Base-by-base conservation (phyloP, 1,140 invertebrate species). In the Bombus sylvicola region DNA sequence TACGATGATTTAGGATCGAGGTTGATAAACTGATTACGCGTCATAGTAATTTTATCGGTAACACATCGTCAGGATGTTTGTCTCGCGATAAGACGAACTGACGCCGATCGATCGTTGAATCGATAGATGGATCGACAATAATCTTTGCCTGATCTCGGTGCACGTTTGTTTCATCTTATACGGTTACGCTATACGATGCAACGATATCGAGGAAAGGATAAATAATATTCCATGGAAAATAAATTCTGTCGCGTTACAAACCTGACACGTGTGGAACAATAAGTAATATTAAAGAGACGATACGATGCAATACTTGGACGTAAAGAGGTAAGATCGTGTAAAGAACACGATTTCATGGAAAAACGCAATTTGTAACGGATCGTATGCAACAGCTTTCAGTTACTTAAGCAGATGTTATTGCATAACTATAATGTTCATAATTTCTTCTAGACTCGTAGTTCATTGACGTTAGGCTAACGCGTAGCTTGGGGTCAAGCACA, bases 1-100 rank as follows among this genome's bases (percentile, higher is more conserved):
- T 28, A 57, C 76, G 81, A 84, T 82, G 87, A 92, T 88, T 91
- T 76, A 87, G 73, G 39, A 87, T 85, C 79, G 34, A 88, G 88
- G 88, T 89, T 84, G 89, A 88, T 92, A 87, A 87, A 81, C 66
- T 53, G 86, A 91, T 91, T 83, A 53, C 68, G 73, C 87, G 86
- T 87, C 72, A 88, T 71, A 34, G 68, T 43, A 47, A 43, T 18
- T 82, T 88, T 88, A 88, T 89, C 87, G 69, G 62, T 8, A 25
- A 68, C n/a, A 59, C 78, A 81, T 87, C 82, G 78, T 85, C 82
- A 43, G 47, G 39, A 66, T 86, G 71, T 88, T 66, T 64, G 43
- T 83, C 66, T 57, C 59, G 47, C 71, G 87, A 86, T 89, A 81
- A 83, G 85, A 88, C 28, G 18, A 53, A 6, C 47, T 22, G 47